phyloP scores from a whole-genome alignment of 2,113 vertebrate species.

The Psittacara wagleri region DNA sequence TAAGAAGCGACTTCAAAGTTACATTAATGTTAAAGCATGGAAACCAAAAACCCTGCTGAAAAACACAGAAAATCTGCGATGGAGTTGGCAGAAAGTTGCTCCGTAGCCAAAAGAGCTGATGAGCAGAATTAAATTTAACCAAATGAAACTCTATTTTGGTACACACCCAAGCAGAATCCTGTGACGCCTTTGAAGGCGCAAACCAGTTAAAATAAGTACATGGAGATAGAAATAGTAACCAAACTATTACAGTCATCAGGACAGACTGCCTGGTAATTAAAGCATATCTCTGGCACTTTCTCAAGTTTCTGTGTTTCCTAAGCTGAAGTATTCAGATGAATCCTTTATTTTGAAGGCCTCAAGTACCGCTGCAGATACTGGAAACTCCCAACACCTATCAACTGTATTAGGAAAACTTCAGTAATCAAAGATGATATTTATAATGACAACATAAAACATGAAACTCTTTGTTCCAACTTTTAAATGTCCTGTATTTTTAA shows the following conservation, averaged over 20 bases:
- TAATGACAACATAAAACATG: background rate
- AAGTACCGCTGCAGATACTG: background rate
- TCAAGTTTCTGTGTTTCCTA: slow-evolving; percentile 1
- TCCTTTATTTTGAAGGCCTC: background rate
- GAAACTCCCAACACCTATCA: background rate
- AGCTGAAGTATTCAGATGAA: background rate
- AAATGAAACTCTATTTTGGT: slow-evolving; percentile 40
- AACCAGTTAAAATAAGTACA: slow-evolving; percentile 46
- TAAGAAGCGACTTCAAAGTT: background rate
- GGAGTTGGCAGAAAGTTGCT: slow-evolving; percentile 41
- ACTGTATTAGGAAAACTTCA: background rate
- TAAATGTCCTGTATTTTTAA: background rate
- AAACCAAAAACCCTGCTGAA: background rate
- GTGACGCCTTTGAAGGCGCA: slow-evolving; percentile 31
- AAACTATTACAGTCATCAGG: slow-evolving; percentile 29
- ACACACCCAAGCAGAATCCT: slow-evolving; percentile 38
- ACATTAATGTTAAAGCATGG: background rate
- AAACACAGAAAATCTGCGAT: background rate
- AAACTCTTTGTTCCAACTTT: background rate
- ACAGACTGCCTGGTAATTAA: slow-evolving; percentile 44
- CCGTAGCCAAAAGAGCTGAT: slow-evolving; percentile 51
- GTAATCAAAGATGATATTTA: background rate
- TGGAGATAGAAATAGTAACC: background rate
- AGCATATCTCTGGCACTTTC: background rate
- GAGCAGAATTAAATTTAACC: slow-evolving; percentile 58